A percentile compares a stretch with the other conserved stretches of the same genome.
phyloP scores from a whole-genome alignment of 2,113 vertebrate genomes.

The Amphiprion ocellaris region DNA sequence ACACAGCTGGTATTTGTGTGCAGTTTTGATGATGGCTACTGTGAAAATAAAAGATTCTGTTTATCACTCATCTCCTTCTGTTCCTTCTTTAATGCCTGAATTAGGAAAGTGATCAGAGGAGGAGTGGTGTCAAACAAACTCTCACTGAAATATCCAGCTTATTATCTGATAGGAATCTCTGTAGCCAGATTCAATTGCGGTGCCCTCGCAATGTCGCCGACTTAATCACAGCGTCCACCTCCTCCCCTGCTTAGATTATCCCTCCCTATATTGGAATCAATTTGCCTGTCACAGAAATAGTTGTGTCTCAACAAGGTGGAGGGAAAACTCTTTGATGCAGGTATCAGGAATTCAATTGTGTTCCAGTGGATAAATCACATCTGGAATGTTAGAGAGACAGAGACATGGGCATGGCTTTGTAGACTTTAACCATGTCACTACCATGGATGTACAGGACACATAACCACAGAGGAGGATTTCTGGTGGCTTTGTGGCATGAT shows the following conservation, averaged over 20 bases:
- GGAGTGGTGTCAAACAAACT: conserved; percentile 29
- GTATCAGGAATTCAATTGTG: conserved; percentile 61
- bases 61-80: neutral
- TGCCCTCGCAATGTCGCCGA: conserved; percentile 47
- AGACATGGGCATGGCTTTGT: neutral
- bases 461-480: no score
- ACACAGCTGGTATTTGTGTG: neutral
- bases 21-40: conserved; percentile 3
- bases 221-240: conserved; percentile 59
- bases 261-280: conserved; percentile 58
- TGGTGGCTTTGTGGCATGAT: no score
- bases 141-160: conserved; percentile 47
- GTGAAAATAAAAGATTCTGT: conserved; percentile 37
- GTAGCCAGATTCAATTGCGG: conserved; percentile 51
- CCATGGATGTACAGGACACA: no score
- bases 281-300: conserved; percentile 71
- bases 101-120: conserved; percentile 24
- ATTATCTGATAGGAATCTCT: conserved; percentile 73
- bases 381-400: conserved; percentile 32
- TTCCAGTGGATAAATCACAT: conserved; percentile 34
- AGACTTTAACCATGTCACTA: no score
- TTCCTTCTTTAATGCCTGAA: conserved; percentile 38
- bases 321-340: conserved; percentile 66
- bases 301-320: neutral
- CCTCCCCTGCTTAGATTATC: conserved; percentile 48